A percentile compares a stretch with the other conserved stretches of the same genome.
These are phyloP conservation scores for Acromyrmex echinatior DNA, from an alignment of 1,140 invertebrate species.

Conservation along the genomic window DNA sequence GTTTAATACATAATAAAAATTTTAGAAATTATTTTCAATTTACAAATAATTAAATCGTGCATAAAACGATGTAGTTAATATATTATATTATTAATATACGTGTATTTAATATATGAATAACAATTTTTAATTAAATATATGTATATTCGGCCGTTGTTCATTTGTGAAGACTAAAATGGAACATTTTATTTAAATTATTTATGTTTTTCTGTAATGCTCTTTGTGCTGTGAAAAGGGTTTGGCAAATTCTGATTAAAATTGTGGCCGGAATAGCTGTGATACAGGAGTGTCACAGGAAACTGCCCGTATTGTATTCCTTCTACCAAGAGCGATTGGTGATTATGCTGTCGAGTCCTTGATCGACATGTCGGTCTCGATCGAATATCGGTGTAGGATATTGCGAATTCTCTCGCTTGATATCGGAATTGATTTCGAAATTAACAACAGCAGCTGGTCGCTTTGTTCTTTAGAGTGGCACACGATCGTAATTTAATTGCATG, in stretches of 20 bases:
- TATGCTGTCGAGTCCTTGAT: conserved; percentile 36
- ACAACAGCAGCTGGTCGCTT: conserved; percentile 45
- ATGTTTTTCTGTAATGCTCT: conserved; percentile 6
- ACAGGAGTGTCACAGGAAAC: conserved; percentile 72
- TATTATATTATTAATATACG: neutral
- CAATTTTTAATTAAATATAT: neutral
- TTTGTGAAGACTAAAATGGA: neutral
- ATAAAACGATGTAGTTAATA: neutral
- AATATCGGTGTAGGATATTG: conserved; percentile 15
- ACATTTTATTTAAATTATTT: neutral
- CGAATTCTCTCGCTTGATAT: conserved; percentile 42
- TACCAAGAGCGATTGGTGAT: conserved; percentile 26
- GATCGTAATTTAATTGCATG: conserved; percentile 67
- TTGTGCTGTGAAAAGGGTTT: neutral
- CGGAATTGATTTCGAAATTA: conserved; percentile 51
- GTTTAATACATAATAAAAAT: neutral
- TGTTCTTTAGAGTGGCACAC: conserved; percentile 40
- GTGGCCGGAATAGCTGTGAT: conserved; percentile 46
- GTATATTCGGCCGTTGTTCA: neutral
- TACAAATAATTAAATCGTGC: neutral
- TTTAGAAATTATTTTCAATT: neutral
- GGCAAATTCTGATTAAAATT: conserved; percentile 29
- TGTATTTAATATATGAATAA: neutral
- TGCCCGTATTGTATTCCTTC: conserved; percentile 61
- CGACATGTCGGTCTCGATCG: conserved; percentile 28